A percentile compares a stretch with the other conserved stretches of the same genome.
phyloP scores from a whole-genome alignment of 2,888 invertebrate genomes.

The Nymphalis polychloros region DNA sequence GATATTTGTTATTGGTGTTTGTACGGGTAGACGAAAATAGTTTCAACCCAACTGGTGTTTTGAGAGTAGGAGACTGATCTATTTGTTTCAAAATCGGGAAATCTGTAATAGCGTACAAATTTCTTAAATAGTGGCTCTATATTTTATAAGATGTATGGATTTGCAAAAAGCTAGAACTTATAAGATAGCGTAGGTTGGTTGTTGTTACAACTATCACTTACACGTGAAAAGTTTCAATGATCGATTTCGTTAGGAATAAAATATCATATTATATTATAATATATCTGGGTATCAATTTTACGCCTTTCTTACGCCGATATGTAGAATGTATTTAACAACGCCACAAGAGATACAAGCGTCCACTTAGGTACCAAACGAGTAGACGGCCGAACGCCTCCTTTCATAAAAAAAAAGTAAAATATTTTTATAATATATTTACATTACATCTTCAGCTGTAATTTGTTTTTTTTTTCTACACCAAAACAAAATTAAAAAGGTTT shows the following conservation, averaged over 20 bases:
- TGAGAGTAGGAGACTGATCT: no score
- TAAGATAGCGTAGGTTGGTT: not conserved
- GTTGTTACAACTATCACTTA: not conserved
- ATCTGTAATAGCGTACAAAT: no score
- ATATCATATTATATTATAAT: not conserved
- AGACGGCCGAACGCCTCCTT: slow-evolving; percentile 64
- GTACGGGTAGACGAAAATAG: no score
- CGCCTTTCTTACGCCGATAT: slow-evolving; percentile 55
- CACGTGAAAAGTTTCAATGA: not conserved
- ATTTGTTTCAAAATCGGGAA: no score
- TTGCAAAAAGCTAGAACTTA: not conserved
- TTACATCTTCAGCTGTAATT: not conserved
- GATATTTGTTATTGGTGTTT: no score
- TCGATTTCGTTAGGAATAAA: slow-evolving; percentile 1
- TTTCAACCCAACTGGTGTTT: no score
- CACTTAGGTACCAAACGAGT: slow-evolving; percentile 66
- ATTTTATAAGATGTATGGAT: not conserved
- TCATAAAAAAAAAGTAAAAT: slow-evolving; percentile 31
- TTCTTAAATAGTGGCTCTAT: no score
- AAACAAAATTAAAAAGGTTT: slow-evolving; percentile 34
- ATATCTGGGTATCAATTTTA: slow-evolving; percentile 24
- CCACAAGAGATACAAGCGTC: slow-evolving; percentile 66
- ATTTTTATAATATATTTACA: slow-evolving; percentile 1
- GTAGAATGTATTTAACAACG: slow-evolving; percentile 79
- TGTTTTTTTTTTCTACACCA: not conserved